Conservation (phyloP, 2,797 vertebrate genomes). For the Gypaetus barbatus region DNA sequence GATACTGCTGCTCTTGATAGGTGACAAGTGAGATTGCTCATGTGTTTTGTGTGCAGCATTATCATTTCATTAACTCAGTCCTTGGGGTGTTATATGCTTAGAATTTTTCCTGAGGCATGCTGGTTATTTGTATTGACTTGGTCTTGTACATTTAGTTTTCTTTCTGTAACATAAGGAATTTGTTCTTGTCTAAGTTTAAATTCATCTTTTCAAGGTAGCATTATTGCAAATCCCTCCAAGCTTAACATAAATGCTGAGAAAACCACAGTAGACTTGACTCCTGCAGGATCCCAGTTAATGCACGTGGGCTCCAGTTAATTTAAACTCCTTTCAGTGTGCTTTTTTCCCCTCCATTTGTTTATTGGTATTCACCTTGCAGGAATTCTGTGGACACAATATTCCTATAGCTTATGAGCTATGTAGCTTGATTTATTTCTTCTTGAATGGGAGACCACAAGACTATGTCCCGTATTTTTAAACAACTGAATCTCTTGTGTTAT, state of each 20-base stretch:
- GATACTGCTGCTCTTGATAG: neutral
- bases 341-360: accelerated
- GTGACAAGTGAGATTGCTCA: neutral
- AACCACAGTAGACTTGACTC: neutral
- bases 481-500: neutral
- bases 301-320: neutral
- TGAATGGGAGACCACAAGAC: neutral
- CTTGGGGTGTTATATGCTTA: neutral
- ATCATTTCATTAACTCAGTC: neutral
- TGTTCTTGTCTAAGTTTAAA: neutral
- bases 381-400: neutral
- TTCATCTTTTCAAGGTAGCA: neutral
- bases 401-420: neutral
- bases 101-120: neutral
- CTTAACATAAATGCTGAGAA: neutral
- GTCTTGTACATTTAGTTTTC: neutral
- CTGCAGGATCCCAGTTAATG: neutral
- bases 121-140: neutral
- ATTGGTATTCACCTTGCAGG: neutral
- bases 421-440: neutral
- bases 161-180: neutral
- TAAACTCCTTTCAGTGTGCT: neutral
- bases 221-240: neutral
- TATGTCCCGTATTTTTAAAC: neutral
- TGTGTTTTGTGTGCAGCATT: neutral